Percentiles rank a stretch among this genome's conserved stretches.
phyloP scores from a whole-genome alignment of 1,140 invertebrate genomes.

The Rhopalosiphum maidis region DNA sequence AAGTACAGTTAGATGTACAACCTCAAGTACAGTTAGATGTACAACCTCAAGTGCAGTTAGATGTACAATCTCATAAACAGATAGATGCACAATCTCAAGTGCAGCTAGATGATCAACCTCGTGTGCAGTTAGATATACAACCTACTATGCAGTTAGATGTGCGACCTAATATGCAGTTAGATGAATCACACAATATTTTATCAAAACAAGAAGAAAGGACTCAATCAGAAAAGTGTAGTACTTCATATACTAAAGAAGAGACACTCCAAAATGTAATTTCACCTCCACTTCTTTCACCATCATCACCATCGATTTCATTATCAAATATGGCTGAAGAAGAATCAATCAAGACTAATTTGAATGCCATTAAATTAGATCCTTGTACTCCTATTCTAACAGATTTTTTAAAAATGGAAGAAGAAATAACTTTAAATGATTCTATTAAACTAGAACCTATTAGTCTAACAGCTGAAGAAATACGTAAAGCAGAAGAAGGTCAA shows the following conservation, averaged over 20 bases:
- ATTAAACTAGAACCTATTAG: conserved; percentile 28
- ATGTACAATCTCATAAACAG: neutral
- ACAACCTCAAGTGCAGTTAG: too few species aligned
- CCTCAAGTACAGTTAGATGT: too few species aligned
- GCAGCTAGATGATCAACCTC: neutral
- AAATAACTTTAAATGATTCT: neutral
- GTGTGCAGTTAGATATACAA: neutral
- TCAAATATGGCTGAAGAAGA: neutral
- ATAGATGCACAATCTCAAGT: conserved; percentile 54
- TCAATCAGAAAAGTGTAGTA: conserved; percentile 58
- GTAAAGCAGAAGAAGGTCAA: conserved; percentile 56
- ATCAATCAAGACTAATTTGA: conserved; percentile 26
- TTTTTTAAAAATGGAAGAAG: conserved; percentile 26
- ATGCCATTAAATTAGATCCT: conserved; percentile 37
- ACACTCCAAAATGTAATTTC: conserved; percentile 63
- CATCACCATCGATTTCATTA: neutral
- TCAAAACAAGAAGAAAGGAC: neutral
- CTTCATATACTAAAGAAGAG: conserved; percentile 62
- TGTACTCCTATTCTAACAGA: neutral
- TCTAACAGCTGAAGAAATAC: conserved; percentile 54
- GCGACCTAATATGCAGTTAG: neutral
- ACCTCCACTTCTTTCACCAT: conserved; percentile 58
- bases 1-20: too few species aligned
- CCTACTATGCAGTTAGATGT: neutral
- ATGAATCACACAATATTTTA: neutral